These are phyloP conservation scores for Corythaixoides concolor DNA, from an alignment of 2,113 vertebrate species.

Conservation along the genomic window DNA sequence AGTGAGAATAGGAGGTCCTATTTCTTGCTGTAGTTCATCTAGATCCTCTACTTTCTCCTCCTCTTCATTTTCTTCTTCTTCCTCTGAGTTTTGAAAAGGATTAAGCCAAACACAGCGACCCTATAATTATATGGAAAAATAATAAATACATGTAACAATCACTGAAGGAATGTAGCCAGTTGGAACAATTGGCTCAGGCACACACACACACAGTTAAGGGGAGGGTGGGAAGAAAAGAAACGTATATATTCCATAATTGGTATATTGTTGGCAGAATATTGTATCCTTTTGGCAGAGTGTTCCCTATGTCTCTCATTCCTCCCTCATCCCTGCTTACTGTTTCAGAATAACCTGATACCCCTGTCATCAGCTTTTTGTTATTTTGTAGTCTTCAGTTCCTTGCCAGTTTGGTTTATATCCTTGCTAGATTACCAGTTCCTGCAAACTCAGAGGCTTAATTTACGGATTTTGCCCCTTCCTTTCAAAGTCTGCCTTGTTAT, in stretches of 20 bases:
- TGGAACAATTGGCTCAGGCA: background rate
- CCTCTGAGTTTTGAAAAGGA: conserved; percentile 77
- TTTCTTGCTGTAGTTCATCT: conserved; percentile 84
- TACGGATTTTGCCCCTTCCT: background rate
- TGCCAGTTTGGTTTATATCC: background rate
- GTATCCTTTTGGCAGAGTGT: background rate
- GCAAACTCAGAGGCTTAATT: background rate
- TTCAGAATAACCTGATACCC: background rate
- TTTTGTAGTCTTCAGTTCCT: background rate
- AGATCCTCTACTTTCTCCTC: conserved; percentile 79
- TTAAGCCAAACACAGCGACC: conserved; percentile 93
- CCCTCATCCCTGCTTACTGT: background rate
- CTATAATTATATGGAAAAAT: conserved; percentile 62
- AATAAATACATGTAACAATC: background rate
- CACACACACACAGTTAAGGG: rapidly evolving
- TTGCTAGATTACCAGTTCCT: background rate
- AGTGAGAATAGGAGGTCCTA: conserved; percentile 89
- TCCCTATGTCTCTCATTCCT: background rate
- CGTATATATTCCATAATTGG: background rate
- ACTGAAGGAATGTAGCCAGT: background rate
- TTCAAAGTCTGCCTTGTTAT: background rate
- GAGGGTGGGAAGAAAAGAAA: background rate
- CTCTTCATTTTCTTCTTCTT: conserved; percentile 66
- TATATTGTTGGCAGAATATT: background rate
- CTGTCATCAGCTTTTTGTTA: background rate